Evolutionary conservation across 2,797 vertebrate species (phyloP), one percentile per base, ranked within the genome.

Genomic region (Glossophaga mutica): DNA sequence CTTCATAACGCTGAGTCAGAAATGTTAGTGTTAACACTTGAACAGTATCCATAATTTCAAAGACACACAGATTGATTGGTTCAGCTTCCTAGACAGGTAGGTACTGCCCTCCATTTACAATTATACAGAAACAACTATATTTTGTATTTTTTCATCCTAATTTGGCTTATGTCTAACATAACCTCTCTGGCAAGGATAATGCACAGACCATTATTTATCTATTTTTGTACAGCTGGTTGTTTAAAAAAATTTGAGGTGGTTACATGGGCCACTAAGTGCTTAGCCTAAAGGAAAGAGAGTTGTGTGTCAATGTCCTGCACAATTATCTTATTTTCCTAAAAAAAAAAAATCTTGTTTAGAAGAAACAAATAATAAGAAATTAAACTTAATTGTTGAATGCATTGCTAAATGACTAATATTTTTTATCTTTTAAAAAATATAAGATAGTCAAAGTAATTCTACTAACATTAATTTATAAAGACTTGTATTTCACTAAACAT

Each of bases 101-200:
- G 55, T 9, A 74, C 71, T 82, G 52, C 46, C 42, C 29, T 93
- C 57, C 76, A 90, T 87, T 95, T 94, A 90, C 37, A 91, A 18
- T 52, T 74, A 55, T 16, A 44, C 18, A 94, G 37, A 94, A 91
- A 52, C 74, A 87, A 81, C 89, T 97, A 68, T 67, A 67, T 46
- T 87, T 57, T 88, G 42, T 88, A 82, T 84, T 93, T 96, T 77
- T 94, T n/a, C n/a, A n/a, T 70, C 95, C 29, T 91, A 90, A 91
- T 57, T 96, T 95, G 52, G 39, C 87, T 95, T 48, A 78, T 90
- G 83, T 94, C 14, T 65, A 86, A 90, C 34, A 84, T 87, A 93
- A 96, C 71, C 67, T 92, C n/a, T 84, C 67, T 90, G 71, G 71
- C 29, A 93, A 96, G 74, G 26, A n/a, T 96, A 94, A 97, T 91